A percentile compares a stretch with the other conserved stretches of the same genome.
These are phyloP conservation scores for Perca fluviatilis DNA, from an alignment of 2,113 vertebrate species.

Conservation along the genomic window DNA sequence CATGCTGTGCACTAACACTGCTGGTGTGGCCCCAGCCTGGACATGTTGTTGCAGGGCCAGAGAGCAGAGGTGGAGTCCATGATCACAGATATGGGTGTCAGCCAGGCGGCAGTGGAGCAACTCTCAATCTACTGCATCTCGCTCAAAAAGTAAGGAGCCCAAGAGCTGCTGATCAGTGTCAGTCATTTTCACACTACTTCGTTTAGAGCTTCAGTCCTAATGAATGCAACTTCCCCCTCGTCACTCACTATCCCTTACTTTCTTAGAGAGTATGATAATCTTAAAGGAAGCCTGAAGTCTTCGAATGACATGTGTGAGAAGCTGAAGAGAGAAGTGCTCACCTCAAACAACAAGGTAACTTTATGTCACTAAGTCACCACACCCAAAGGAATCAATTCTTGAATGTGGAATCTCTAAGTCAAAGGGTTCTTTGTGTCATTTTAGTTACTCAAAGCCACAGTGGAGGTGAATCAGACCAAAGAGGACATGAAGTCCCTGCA, in stretches of 20 bases:
- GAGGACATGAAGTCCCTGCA: conserved; percentile 91
- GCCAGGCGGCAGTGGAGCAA: conserved; percentile 93
- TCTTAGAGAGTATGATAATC: conserved; percentile 93
- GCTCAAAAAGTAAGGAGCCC: conserved; percentile 91
- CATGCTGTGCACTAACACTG: conserved; percentile 17
- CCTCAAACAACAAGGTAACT: conserved; percentile 90
- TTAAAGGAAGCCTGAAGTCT: conserved; percentile 89
- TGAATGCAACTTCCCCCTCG: not conserved
- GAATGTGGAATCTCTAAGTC: rapidly evolving
- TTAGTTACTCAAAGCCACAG: conserved; percentile 87
- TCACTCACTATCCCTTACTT: not conserved
- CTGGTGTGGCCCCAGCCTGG: conserved; percentile 83
- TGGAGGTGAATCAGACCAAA: conserved; percentile 84
- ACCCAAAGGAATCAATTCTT: not conserved
- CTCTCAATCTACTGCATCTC: conserved; percentile 96
- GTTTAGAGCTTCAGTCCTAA: not conserved
- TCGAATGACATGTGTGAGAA: conserved; percentile 92
- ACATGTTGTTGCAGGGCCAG: conserved; percentile 92
- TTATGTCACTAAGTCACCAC: not conserved
- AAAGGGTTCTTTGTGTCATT: not conserved
- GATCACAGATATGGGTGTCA: conserved; percentile 94
- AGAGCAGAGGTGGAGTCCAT: conserved; percentile 94
- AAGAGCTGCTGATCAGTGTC: too few relatives aligned
- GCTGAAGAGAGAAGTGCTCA: conserved; percentile 91
- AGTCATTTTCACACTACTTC: not conserved